phyloP scores from a whole-genome alignment of 1,140 invertebrate species.

The Bombus vancouverensis region DNA sequence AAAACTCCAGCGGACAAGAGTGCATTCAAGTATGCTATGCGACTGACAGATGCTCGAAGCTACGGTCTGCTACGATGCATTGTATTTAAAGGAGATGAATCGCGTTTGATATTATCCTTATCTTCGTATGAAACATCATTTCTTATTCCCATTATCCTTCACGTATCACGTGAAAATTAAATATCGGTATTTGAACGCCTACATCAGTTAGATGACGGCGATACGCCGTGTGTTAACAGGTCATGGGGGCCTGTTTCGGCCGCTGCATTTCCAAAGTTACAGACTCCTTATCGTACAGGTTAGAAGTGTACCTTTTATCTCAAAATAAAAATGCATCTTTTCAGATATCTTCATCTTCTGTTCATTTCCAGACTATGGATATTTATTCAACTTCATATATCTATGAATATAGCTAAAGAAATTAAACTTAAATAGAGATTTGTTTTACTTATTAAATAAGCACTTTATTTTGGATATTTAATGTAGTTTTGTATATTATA shows the following conservation, averaged over 20 bases:
- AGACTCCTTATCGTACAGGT: slow-evolving; percentile 76
- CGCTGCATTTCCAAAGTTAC: slow-evolving; percentile 79
- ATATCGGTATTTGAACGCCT: slow-evolving; percentile 51
- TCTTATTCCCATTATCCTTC: slow-evolving; percentile 35
- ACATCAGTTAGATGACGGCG: slow-evolving; percentile 74
- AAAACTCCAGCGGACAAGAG: neutral
- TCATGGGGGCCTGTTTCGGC: slow-evolving; percentile 83
- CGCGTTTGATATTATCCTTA: neutral
- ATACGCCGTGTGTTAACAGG: slow-evolving; percentile 69
- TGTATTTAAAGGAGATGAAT: slow-evolving; percentile 14
- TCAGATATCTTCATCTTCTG: too few species aligned
- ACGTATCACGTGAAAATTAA: slow-evolving; percentile 62
- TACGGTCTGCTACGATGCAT: neutral
- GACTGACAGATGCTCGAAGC: slow-evolving; percentile 4
- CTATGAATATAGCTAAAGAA: neutral
- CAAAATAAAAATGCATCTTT: neutral
- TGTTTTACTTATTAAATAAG: neutral
- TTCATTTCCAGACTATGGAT: neutral
- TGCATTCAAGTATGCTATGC: slow-evolving; percentile 31
- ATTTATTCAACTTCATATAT: neutral
- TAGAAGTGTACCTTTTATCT: slow-evolving; percentile 37
- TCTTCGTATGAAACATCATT: neutral
- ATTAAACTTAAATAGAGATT: neutral
- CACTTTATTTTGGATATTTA: neutral
- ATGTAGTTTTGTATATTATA: neutral